Base-by-base conservation (phyloP, 2,113 vertebrate species). In the Otus sunia region DNA sequence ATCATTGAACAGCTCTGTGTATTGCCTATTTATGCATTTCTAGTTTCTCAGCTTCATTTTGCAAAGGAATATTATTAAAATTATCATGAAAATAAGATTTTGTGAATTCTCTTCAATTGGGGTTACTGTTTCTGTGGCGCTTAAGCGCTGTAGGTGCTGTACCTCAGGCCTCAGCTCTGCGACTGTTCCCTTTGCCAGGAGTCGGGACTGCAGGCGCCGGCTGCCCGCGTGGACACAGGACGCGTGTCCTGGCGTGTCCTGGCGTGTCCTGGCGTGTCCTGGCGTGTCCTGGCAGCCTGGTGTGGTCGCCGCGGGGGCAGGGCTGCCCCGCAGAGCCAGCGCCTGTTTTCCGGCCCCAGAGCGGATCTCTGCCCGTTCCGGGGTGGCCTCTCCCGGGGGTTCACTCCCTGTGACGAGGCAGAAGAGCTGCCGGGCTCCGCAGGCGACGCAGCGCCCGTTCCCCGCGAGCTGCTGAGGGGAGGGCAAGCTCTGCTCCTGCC, bases 61-160 rank as follows among this genome's bases (percentile, higher is more conserved):
- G 74, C 92, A 90, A 95, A 97, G 81, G 91, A 96, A 52, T 91
- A 69, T 87, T 58, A 95, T 97, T 97, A 97, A 97, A 96, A 83
- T 85, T 43, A 71, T 75, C 39, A 72, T 96, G 94, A 95, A 95
- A 97, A 77, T 94, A 85, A 88, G 73, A 71, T 68, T 80, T 52
- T 69, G 92, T 97, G 84, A 88, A 34, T 92, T 97, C 93, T 96
- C 75, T 97, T 97, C 93, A 73, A 50, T 95, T 11, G 71, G 66
- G 81, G 12, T 71, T 66, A 34, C 74, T 17, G 4, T 59, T 92
- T 86, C 82, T 55, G 11, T 36, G 64, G 56, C 3, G 1, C 39
- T 91, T 23, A 10, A 37, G 45, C n/a, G 25, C 64, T 59, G 8
- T 6, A 20, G 32, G 36, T 49, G 53, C 12, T 50, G 62, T 45